Evolutionary conservation across 2,113 vertebrate species (phyloP).

Genomic region (Rhea americana): DNA sequence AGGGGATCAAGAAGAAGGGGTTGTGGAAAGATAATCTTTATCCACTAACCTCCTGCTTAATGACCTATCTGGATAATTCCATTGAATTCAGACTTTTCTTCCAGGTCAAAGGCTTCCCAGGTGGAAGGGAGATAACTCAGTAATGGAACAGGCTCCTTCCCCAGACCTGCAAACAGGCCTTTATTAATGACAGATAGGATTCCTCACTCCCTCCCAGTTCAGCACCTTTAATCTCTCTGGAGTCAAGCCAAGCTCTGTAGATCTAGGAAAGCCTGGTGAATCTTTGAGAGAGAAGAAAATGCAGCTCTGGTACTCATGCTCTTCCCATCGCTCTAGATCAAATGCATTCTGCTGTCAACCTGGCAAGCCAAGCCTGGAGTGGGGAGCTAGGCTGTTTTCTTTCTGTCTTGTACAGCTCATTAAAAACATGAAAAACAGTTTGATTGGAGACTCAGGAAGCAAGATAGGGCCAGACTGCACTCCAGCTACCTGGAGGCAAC

Average conservation of each 20-base stretch:
- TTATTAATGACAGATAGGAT: not conserved
- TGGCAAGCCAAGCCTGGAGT: not conserved
- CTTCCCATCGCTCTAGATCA: not conserved
- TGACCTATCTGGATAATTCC: not conserved
- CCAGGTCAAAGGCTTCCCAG: slow-evolving; percentile 1
- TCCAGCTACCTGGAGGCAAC: not conserved
- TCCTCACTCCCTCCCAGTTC: not conserved
- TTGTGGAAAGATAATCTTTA: not conserved
- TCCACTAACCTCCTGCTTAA: slow-evolving; percentile 11
- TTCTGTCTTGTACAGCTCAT: not conserved
- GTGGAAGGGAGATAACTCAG: not conserved
- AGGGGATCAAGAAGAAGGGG: slow-evolving; percentile 7
- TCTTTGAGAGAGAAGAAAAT: not conserved
- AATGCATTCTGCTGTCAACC: not conserved
- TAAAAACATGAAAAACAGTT: not conserved
- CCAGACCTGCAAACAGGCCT: not conserved
- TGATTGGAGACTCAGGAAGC: not conserved
- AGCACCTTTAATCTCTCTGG: slow-evolving; percentile 17
- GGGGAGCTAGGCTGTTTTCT: not conserved
- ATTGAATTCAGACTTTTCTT: not conserved
- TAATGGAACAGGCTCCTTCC: not conserved
- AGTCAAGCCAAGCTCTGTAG: not conserved
- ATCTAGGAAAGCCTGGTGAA: not conserved
- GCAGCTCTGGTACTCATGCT: not conserved
- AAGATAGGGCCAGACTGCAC: not conserved